Base-by-base conservation (phyloP, 2,888 invertebrate genomes). In the Caenorhabditis angaria region DNA sequence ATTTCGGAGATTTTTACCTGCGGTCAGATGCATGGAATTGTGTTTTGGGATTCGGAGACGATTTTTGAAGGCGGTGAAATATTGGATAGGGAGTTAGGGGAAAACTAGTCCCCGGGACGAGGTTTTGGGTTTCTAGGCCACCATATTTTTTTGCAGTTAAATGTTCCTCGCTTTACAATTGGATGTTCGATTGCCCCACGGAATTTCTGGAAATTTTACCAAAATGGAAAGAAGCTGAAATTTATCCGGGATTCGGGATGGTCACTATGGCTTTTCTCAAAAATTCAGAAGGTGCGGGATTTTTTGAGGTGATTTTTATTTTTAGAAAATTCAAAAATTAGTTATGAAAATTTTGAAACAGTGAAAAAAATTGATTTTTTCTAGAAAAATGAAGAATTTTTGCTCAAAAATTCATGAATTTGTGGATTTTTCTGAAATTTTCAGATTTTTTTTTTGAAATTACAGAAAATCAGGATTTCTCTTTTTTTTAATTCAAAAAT, bases 1-100 rank as follows among this genome's bases (percentile, higher is more conserved):
- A 51, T 51, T 51, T 25, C 25, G 5, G 25, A 73, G n/a, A 29
- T 67, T 18, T 71, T 66, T 61, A 69, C 66, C 25, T 75, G 74
- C 29, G 77, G 77, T 27, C 77, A 78, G 58, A 78, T 78, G 77
- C 77, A 78, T 53, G 77, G 77, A 61, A 61, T 78, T 24, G 77
- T 78, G 8, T 47, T 72, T 2, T 78, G 77, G 77, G 62, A 28
- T 20, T 50, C 50, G 50, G 10, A 8, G 22, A 50, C 50, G 12
- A 50, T 50, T 50, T 50, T 24, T 50, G 24, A 50, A 22, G 22
- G 22, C 6, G 2, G 41, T 5, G 12, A n/a, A 47, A 24, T 48
- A 35, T 10, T 32, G 56, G 4, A 50, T 22, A 4, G 22, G n/a
- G 6, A 50, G 24, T 50, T 24, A 18, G 2, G 4, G 20, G 22